Base-by-base conservation (phyloP, 1,140 invertebrate species). In the Brachionus koreanus region DNA sequence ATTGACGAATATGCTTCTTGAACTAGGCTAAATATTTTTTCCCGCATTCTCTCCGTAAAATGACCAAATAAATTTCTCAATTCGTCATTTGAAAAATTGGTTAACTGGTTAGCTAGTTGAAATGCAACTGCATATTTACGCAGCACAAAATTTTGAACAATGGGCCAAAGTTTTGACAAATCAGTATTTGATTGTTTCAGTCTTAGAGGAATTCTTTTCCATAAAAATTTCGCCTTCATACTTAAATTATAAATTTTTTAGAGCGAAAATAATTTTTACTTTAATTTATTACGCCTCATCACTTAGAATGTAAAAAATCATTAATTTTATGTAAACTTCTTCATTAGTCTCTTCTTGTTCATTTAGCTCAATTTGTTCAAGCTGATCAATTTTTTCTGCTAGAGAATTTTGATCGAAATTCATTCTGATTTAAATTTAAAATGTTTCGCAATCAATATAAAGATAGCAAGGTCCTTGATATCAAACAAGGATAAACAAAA, bases 171-270 rank as follows among this genome's bases (percentile, higher is more conserved):
- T 12, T 46, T 46, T 1, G 37, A 46, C 25, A 74, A 46, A 46
- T 74, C 69, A 35, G 16, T 16, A 19, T 49, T 25, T 3, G 16
- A 3, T 5, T 23, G 23, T 25, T 74, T 74, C n/a, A 74, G 9
- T 10, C 16, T 9, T 25, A 39, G 4, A 4, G 69, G 42, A 12
- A 74, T 25, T 25, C 69, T 33, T 46, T 74, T 74, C 69, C 69
- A 74, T 33, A 74, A 74, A 74, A 74, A 74, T 74, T 46, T 74
- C 13, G 69, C 69, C 12, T 74, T 74, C 39, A 74, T 43, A 6
- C 69, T 65, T 46, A 46, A 23, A 74, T 7, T 10, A 74, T n/a
- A n/a, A n/a, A n/a, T 46, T 25, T n/a, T 74, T 46, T 43, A 74
- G 37, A 46, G 0, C 12, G 7, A 46, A 25, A 5, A n/a, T 29